Conservation (phyloP, 2,888 invertebrate species). For the Sphaeridia pumilis region DNA sequence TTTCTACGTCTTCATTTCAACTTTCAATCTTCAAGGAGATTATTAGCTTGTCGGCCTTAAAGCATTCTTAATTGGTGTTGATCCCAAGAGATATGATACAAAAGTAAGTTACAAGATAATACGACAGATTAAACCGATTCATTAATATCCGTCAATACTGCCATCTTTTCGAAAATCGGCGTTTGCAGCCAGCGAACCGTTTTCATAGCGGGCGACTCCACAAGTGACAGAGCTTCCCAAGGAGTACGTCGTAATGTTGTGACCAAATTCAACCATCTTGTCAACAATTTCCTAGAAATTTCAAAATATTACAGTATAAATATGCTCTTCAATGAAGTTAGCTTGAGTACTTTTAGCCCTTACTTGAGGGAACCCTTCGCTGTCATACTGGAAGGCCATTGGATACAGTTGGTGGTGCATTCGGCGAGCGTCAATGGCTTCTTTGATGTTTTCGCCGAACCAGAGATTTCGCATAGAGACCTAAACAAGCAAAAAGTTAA, state of each 20-base stretch:
- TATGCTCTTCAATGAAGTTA: too few species aligned
- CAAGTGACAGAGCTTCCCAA: constrained; percentile 60
- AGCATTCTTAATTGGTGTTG: too few species aligned
- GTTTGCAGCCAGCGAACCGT: constrained; percentile 57
- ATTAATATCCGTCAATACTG: constrained; percentile 53
- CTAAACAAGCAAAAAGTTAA: constrained; percentile 41
- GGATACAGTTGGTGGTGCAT: constrained; percentile 77
- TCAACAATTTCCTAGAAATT: constrained; percentile 52
- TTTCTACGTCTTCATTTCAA: too few species aligned
- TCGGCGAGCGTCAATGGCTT: constrained; percentile 65
- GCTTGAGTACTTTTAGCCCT: too few species aligned
- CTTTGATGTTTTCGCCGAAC: constrained; percentile 61
- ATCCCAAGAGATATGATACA: too few species aligned
- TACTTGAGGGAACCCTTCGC: constrained; percentile 36
- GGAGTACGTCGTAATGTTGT: constrained; percentile 51
- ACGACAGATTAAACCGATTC: too few species aligned
- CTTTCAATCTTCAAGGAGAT: too few species aligned
- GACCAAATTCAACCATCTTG: constrained; percentile 55
- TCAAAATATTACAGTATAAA: too few species aligned
- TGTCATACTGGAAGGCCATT: constrained; percentile 42
- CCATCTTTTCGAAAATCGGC: constrained; percentile 72
- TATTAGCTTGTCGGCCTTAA: too few species aligned
- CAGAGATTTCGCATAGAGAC: constrained; percentile 61
- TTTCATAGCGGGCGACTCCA: constrained; percentile 40
- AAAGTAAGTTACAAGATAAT: too few species aligned